These are phyloP conservation scores for Baryphthengus martii DNA, from an alignment of 2,113 vertebrate species.

Conservation along the genomic window DNA sequence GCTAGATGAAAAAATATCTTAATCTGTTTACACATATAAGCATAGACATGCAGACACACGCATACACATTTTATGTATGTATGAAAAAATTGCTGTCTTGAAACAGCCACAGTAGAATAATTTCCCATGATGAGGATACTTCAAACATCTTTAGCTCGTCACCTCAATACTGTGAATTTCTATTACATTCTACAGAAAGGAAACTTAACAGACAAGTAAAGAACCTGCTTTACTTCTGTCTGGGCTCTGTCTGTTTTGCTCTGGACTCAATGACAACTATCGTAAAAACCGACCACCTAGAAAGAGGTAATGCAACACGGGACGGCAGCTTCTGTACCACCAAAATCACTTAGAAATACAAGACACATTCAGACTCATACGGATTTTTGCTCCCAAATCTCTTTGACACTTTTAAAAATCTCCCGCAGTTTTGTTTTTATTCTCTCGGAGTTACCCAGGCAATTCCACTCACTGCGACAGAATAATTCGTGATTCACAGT, in stretches of 20 bases:
- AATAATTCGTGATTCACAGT: conserved; percentile 7
- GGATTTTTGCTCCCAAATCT: background rate
- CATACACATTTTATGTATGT: background rate
- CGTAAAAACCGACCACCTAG: background rate
- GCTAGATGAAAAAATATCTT: background rate
- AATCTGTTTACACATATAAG: background rate
- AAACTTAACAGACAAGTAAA: background rate
- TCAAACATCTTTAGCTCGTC: background rate
- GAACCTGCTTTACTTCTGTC: background rate
- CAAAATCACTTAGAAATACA: background rate
- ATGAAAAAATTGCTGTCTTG: background rate
- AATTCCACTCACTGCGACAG: background rate
- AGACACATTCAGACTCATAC: background rate
- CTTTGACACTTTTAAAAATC: background rate
- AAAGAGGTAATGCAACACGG: background rate
- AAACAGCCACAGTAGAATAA: background rate
- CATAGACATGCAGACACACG: background rate
- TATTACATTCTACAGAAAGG: background rate
- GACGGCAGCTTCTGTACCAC: background rate
- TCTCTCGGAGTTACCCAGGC: background rate
- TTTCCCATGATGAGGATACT: background rate
- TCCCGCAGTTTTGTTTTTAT: background rate
- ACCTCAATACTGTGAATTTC: background rate
- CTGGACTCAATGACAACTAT: background rate
- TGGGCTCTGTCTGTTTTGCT: background rate